Base-by-base conservation (phyloP, 2,888 invertebrate genomes). In the Leucania comma region DNA sequence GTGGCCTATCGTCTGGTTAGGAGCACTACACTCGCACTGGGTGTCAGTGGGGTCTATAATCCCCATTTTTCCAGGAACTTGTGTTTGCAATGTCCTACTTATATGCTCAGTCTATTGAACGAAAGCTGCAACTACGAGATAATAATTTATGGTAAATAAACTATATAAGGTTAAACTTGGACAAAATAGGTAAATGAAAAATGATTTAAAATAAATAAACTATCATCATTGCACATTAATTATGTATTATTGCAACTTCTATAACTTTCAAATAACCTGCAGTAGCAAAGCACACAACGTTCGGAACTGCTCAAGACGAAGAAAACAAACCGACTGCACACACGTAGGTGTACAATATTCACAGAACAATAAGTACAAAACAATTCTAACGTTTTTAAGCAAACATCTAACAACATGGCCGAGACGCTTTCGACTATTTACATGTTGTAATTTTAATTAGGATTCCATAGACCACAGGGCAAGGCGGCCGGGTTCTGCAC, bases 401-500 rank as follows among this genome's bases (percentile, higher is more conserved):
- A 92, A 93, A 93, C 93, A 92, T 89, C 88, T 87, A 87, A 88
- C 84, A 64, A 82, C 79, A 69, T 66, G 65, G 72, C 87, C 88
- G 90, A 94, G 93, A 92, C 90, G 90, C 85, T 87, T 83, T 80
- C 89, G 89, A 90, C 90, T 89, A 94, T 94, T 93, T 93, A 93
- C 94, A 94, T 94, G 94, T 93, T 95, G 95, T 95, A 95, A 95
- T 95, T 95, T 95, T 94, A 95, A 95, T 95, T 93, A 93, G 92
- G 92, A 93, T 91, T 92, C 93, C 91, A 88, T 82, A 84, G 91
- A 90, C 92, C 93, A 90, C 93, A 90, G 90, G 89, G 87, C 85
- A 85, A 87, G 86, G 82, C 86, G 85, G 84, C 85, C 85, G 87
- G 87, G 89, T 86, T 84, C 48, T 51, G 32, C 75, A 92, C 92